A percentile compares a stretch with the other conserved stretches of the same genome.
These are phyloP conservation scores for Eueremaeus valkanovi DNA, from an alignment of 2,888 invertebrate genomes.

Conservation along the genomic window DNA sequence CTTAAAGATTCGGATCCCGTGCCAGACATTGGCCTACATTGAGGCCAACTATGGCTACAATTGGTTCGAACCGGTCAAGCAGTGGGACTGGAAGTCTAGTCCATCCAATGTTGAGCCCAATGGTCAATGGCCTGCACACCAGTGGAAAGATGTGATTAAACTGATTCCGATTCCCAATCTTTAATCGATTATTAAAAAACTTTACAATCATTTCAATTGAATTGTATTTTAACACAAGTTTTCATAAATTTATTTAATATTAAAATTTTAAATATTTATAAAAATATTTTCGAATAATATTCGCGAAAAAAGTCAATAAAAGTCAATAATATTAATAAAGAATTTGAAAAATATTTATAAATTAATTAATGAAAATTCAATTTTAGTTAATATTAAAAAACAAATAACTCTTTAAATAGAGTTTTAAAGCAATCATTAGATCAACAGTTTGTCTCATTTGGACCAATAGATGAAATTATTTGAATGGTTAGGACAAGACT, in stretches of 20 bases:
- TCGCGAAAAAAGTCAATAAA: too few relatives aligned
- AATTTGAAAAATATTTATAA: too few relatives aligned
- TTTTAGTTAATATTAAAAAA: too few relatives aligned
- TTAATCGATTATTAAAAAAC: too few relatives aligned
- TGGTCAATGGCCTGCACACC: conserved; percentile 56
- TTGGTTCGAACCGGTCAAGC: conserved; percentile 56
- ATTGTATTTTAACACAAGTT: too few relatives aligned
- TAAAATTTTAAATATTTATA: too few relatives aligned
- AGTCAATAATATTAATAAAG: too few relatives aligned
- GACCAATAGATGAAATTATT: conserved; percentile 24
- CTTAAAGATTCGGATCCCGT: conserved; percentile 57
- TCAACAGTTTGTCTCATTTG: not conserved
- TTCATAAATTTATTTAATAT: not conserved
- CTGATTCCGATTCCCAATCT: conserved; percentile 48
- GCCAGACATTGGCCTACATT: conserved; percentile 56
- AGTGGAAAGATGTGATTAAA: conserved; percentile 55
- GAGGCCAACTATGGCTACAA: conserved; percentile 57
- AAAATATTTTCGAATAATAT: too few relatives aligned
- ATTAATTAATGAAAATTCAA: too few relatives aligned
- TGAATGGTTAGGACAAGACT: conserved; percentile 4
- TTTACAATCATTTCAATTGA: too few relatives aligned
- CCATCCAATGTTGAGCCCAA: conserved; percentile 57
- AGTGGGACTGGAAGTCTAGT: conserved; percentile 59
- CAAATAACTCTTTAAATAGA: too few relatives aligned
- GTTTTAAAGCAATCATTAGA: too few relatives aligned